Conservation (phyloP, 2,888 invertebrate genomes). For the Prenolepis imparis region DNA sequence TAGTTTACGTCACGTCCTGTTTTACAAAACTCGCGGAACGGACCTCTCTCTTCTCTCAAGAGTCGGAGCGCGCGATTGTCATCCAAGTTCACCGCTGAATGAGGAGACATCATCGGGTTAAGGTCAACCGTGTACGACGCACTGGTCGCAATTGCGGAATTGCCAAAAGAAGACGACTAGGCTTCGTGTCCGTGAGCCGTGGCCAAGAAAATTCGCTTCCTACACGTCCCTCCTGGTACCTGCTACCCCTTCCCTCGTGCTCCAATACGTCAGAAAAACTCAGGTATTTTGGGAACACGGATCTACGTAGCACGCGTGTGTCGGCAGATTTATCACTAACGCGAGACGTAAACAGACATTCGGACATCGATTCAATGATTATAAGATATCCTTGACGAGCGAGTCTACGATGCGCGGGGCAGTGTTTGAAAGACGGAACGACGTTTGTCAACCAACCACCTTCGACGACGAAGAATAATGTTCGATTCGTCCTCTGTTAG, state of each 20-base stretch:
- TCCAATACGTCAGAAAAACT: slow-evolving; percentile 10
- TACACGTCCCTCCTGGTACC: slow-evolving; percentile 14
- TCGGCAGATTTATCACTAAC: slow-evolving; percentile 49
- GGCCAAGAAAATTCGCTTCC: slow-evolving; percentile 45
- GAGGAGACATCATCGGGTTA: slow-evolving; percentile 71
- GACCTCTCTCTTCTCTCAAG: background rate
- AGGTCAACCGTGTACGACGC: slow-evolving; percentile 66
- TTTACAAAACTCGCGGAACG: background rate
- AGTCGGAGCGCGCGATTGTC: background rate
- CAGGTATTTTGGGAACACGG: slow-evolving; percentile 56
- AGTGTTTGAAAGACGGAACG: background rate
- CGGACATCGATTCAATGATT: background rate
- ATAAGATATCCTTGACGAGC: background rate
- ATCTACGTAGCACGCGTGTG: slow-evolving; percentile 43
- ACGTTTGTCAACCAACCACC: background rate
- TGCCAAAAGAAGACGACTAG: slow-evolving; percentile 38
- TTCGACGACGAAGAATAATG: background rate
- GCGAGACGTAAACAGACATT: slow-evolving; percentile 38
- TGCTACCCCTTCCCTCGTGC: background rate
- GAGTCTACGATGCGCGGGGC: background rate
- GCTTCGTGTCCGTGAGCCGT: background rate
- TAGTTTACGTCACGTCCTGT: slow-evolving; percentile 30
- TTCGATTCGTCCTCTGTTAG: slow-evolving; percentile 1
- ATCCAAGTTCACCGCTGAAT: slow-evolving; percentile 59
- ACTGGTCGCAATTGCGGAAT: slow-evolving; percentile 44